Evolutionary conservation across 2,797 vertebrate genomes (phyloP).

Genomic region (Gallinago stenura): DNA sequence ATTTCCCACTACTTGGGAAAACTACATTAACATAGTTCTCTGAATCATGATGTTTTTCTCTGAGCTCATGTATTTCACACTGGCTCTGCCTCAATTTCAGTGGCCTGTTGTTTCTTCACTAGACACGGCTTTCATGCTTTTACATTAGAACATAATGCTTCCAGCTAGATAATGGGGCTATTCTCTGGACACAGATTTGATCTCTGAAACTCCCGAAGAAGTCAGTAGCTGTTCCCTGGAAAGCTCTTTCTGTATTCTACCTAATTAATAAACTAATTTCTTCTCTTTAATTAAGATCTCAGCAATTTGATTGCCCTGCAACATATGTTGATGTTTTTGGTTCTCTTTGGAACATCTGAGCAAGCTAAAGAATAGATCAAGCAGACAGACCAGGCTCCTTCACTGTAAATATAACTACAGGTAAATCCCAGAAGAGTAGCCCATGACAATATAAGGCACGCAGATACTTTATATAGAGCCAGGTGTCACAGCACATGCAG

Average conservation of each 20-base stretch:
- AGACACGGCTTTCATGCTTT: accelerated
- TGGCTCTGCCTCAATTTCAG: background rate
- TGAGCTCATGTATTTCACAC: accelerated
- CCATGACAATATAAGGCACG: accelerated
- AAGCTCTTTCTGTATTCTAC: background rate
- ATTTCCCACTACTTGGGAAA: background rate
- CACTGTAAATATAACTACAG: background rate
- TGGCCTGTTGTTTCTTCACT: background rate
- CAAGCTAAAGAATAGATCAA: background rate
- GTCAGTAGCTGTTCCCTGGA: background rate
- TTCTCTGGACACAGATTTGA: background rate
- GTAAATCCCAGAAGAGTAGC: background rate
- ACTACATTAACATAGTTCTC: accelerated
- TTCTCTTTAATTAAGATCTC: background rate
- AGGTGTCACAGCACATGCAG: background rate
- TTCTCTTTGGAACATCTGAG: background rate
- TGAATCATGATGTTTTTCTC: accelerated
- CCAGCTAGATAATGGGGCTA: background rate
- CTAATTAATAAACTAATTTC: background rate
- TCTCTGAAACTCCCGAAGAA: background rate
- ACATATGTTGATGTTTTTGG: background rate
- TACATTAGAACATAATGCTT: background rate
- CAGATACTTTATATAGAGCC: accelerated
- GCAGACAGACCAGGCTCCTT: background rate
- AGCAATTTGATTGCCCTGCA: background rate